Percentiles rank a stretch among this genome's conserved stretches.
Conservation (phyloP, 2,797 vertebrate species). For the Passerculus sandwichensis region DNA sequence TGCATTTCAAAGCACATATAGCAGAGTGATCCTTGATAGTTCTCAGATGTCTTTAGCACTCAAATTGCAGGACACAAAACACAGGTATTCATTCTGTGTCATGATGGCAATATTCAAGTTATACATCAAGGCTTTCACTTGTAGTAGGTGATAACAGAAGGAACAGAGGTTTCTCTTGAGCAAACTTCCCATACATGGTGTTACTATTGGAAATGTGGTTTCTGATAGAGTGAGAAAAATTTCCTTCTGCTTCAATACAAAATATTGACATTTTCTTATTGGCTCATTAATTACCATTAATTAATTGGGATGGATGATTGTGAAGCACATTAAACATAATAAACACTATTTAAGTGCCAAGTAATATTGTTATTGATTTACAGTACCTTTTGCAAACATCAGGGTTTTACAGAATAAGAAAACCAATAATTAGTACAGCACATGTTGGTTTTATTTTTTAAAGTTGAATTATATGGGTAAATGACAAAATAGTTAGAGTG, state of each 20-base stretch:
- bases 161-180: background rate
- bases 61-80: background rate
- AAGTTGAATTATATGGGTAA: background rate
- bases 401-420: background rate
- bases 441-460: background rate
- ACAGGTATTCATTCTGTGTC: background rate
- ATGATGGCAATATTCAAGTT: background rate
- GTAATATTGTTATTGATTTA: background rate
- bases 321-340: background rate
- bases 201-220: background rate
- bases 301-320: slow-evolving; percentile 1
- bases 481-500: background rate
- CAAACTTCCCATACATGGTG: background rate
- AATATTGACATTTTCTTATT: background rate
- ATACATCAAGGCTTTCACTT: background rate
- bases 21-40: background rate
- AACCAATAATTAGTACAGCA: background rate
- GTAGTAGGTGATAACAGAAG: background rate
- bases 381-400: background rate
- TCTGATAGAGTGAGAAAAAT: background rate
- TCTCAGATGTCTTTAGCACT: background rate
- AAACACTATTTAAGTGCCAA: background rate
- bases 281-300: background rate
- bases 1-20: background rate
- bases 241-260: background rate